phyloP scores from a whole-genome alignment of 2,113 vertebrate species.

The Oncorhynchus mykiss region DNA sequence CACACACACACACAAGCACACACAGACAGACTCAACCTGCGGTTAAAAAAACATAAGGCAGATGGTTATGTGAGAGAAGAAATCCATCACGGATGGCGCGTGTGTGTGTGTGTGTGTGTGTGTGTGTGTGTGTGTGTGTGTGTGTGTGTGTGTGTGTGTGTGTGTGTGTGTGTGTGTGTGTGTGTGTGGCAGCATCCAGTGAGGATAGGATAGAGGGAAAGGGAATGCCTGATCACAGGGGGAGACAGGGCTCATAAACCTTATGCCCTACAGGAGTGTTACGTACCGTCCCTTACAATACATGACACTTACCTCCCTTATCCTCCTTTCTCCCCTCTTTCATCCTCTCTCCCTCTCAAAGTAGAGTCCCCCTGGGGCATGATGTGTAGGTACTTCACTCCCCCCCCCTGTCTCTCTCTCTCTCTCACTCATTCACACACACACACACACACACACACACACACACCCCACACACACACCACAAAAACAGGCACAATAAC shows the following conservation, averaged over 20 bases:
- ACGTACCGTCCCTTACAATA: conserved; percentile 22
- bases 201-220: conserved; percentile 1
- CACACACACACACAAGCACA: background rate
- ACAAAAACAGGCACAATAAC: too few relatives aligned
- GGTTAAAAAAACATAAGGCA: conserved; percentile 27
- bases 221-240: conserved; percentile 22
- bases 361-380: background rate
- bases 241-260: conserved; percentile 9
- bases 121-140: background rate
- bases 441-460: too few relatives aligned
- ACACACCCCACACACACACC: too few relatives aligned
- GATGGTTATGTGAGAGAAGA: conserved; percentile 16
- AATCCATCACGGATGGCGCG: background rate
- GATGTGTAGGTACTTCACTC: background rate
- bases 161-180: background rate
- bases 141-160: background rate
- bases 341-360: conserved; percentile 2
- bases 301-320: conserved; percentile 15
- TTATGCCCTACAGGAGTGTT: conserved; percentile 11
- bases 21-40: too few relatives aligned
- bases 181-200: background rate
- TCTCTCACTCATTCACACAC: too few relatives aligned
- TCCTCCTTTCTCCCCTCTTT: conserved; percentile 5
- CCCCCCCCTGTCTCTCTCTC: too few relatives aligned
- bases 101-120: background rate